These are phyloP conservation scores for Dipus sagitta DNA, from an alignment of 2,797 vertebrate genomes.

Conservation along the genomic window DNA sequence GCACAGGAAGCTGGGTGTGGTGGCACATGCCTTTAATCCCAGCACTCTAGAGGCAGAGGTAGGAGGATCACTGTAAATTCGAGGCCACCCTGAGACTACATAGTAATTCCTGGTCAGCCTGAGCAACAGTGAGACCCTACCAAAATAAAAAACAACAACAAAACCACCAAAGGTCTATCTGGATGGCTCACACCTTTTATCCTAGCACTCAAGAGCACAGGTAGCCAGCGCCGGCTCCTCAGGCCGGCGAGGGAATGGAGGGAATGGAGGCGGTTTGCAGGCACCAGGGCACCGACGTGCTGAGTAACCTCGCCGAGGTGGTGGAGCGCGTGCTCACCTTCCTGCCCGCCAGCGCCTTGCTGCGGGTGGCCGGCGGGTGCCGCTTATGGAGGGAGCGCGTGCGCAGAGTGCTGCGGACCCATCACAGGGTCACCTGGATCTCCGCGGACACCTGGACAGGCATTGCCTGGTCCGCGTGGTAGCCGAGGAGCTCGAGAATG, in stretches of 20 bases:
- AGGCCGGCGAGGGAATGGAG: background rate
- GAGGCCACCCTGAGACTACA: too few species aligned
- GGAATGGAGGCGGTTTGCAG: slow-evolving; percentile 58
- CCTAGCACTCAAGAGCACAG: too few species aligned
- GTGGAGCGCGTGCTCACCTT: slow-evolving; percentile 95
- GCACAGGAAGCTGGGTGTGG: background rate
- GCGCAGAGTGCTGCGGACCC: slow-evolving; percentile 92
- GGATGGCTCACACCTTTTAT: too few species aligned
- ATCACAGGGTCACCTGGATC: slow-evolving; percentile 92
- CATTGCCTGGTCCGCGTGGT: slow-evolving; percentile 90
- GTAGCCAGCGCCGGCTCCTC: background rate
- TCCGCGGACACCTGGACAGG: slow-evolving; percentile 84
- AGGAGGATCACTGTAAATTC: too few species aligned
- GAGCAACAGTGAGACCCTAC: too few species aligned
- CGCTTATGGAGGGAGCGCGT: slow-evolving; percentile 96
- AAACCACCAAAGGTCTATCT: too few species aligned
- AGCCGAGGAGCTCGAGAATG: slow-evolving; percentile 93
- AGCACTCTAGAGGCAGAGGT: too few species aligned
- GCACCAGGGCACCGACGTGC: slow-evolving; percentile 86
- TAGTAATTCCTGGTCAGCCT: too few species aligned
- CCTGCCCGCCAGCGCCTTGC: slow-evolving; percentile 94
- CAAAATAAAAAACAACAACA: too few species aligned
- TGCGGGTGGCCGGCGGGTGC: slow-evolving; percentile 94
- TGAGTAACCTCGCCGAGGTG: slow-evolving; percentile 95
- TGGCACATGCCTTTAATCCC: too few species aligned